Base-by-base conservation (phyloP, 2,113 vertebrate genomes). In the Corythoichthys intestinalis region DNA sequence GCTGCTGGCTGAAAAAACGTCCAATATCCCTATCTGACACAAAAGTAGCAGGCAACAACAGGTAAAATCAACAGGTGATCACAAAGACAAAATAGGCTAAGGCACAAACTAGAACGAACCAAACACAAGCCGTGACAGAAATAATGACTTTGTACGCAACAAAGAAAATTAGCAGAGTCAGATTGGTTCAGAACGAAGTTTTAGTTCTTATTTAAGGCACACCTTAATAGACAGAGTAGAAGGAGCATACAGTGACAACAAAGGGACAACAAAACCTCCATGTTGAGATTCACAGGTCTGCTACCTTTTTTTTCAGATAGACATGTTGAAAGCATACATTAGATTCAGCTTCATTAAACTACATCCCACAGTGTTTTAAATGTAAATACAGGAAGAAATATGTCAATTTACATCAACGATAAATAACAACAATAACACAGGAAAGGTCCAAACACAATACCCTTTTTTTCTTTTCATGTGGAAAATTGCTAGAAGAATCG, bases 161-260 rank as follows among this genome's bases (percentile, higher is more conserved):
- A 76, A 85, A 77, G n/a, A 28, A 37, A 78, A 67, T 67, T 57
- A 39, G 1, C 35, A 7, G 58, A 44, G 46, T 1, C 35, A 9
- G 58, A 34, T 71, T 77, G 75, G 49, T 85, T 89, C 75, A 72
- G 79, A 86, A 83, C 82, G 78, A 74, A 46, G 86, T 81, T 58
- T 56, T 56, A 79, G 60, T 86, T 61, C 72, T 87, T 83, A 78
- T 87, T 89, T 88, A 90, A 90, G 89, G 89, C 89, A 89, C 89
- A 87, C 87, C 77, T 88, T 81, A 85, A 85, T 75, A 80, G 76
- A 83, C 79, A 85, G 81, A 80, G 78, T 66, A 73, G 39, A 84
- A 80, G 80, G 88, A 82, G 84, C 67, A 85, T 72, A 88, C 72
- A 83, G 66, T 84, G 79, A 85, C 72, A 83, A 77, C 58, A 60